Evolutionary conservation across 2,888 invertebrate genomes (phyloP).

Genomic region (Thyatira batis): DNA sequence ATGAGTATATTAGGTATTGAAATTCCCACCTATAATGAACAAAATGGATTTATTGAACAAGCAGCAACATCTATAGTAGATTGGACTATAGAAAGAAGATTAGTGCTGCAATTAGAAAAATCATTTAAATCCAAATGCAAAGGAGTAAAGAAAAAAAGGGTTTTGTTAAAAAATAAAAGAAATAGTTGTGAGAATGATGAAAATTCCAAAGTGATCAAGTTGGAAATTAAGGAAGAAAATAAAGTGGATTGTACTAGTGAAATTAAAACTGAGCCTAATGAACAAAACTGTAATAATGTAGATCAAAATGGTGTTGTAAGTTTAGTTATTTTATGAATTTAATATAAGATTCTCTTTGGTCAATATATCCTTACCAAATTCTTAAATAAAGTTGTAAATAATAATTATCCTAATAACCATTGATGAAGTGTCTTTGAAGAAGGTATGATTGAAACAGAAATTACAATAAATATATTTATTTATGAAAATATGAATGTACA

Average conservation of each 20-base stretch:
- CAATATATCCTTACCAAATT: too few relatives aligned
- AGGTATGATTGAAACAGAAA: not conserved
- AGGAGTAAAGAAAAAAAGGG: constrained; percentile 72
- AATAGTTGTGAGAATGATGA: constrained; percentile 38
- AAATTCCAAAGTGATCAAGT: constrained; percentile 59
- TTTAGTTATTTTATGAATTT: constrained; percentile 11
- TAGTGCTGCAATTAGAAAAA: constrained; percentile 84
- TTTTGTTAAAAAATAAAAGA: constrained; percentile 60
- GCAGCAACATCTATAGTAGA: constrained; percentile 77
- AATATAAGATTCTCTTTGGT: constrained; percentile 6
- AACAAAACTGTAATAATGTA: constrained; percentile 12
- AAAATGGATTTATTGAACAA: constrained; percentile 85
- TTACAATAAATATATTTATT: constrained; percentile 27
- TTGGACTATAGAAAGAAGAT: constrained; percentile 87
- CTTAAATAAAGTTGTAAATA: too few relatives aligned
- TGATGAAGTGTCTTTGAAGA: not conserved
- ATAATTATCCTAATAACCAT: too few relatives aligned
- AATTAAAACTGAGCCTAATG: constrained; percentile 19
- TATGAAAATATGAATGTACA: constrained; percentile 14
- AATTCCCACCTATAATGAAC: constrained; percentile 86
- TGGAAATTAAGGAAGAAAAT: constrained; percentile 49
- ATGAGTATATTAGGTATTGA: constrained; percentile 88
- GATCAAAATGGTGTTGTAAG: constrained; percentile 12
- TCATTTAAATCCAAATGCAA: constrained; percentile 77
- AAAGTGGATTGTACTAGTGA: constrained; percentile 5